These are phyloP conservation scores for Daktulosphaira vitifoliae DNA, from an alignment of 1,140 invertebrate genomes.

Conservation along the genomic window DNA sequence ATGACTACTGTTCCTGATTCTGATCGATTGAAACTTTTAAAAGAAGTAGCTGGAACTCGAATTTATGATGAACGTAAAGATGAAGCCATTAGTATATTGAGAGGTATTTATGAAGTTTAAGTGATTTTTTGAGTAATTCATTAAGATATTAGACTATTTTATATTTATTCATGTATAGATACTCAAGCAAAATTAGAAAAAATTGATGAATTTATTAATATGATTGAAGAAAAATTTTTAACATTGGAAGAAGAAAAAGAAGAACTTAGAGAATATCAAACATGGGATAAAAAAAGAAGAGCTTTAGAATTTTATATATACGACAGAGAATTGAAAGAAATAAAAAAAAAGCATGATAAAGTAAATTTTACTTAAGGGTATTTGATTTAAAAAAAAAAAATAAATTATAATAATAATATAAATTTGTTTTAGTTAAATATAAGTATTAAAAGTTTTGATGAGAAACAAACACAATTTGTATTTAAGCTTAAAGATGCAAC, in stretches of 20 bases:
- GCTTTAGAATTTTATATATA: slow-evolving; percentile 97
- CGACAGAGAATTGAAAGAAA: slow-evolving; percentile 91
- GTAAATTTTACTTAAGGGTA: slow-evolving; percentile 38
- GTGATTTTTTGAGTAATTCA: background rate
- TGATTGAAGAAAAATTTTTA: slow-evolving; percentile 92
- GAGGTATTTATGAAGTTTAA: slow-evolving; percentile 46
- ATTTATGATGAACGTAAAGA: slow-evolving; percentile 97
- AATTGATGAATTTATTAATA: slow-evolving; percentile 92
- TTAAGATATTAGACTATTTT: background rate
- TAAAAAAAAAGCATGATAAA: slow-evolving; percentile 85
- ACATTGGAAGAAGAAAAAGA: slow-evolving; percentile 98
- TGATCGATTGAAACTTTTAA: slow-evolving; percentile 84
- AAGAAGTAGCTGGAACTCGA: slow-evolving; percentile 92
- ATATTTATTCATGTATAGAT: slow-evolving; percentile 51
- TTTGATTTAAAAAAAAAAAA: too few relatives aligned
- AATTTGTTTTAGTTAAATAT: slow-evolving; percentile 32
- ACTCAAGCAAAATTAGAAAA: slow-evolving; percentile 97
- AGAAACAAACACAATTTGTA: slow-evolving; percentile 78
- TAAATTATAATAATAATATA: too few relatives aligned
- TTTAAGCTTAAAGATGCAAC: slow-evolving; percentile 77
- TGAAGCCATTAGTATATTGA: slow-evolving; percentile 87
- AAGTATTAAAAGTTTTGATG: slow-evolving; percentile 60
- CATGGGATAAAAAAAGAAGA: slow-evolving; percentile 92
- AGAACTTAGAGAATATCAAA: slow-evolving; percentile 98
- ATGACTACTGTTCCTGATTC: slow-evolving; percentile 99